phyloP scores from a whole-genome alignment of 2,797 vertebrate genomes.

The Danionella dracula region DNA sequence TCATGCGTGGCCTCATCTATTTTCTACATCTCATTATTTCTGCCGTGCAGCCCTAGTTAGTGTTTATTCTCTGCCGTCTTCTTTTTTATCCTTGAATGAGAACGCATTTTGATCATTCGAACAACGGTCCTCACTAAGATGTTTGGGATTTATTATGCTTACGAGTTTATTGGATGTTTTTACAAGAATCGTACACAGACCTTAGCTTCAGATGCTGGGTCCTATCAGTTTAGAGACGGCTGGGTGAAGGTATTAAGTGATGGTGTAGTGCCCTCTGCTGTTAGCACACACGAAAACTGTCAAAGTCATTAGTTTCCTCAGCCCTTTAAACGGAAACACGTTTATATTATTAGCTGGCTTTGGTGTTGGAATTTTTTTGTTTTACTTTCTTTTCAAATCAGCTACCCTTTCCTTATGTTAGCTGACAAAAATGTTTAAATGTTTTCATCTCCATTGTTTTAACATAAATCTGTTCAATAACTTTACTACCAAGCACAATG shows the following conservation, averaged over 20 bases:
- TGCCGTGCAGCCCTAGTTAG: constrained; percentile 58
- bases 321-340: not conserved
- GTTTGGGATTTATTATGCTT: too few relatives aligned
- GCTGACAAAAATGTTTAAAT: too few relatives aligned
- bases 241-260: constrained; percentile 52
- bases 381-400: too few relatives aligned
- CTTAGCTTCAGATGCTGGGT: constrained; percentile 29
- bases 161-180: not conserved
- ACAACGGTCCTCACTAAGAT: not conserved
- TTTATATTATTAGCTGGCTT: too few relatives aligned
- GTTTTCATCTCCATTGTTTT: too few relatives aligned
- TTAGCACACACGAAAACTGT: constrained; percentile 51
- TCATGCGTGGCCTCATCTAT: constrained; percentile 68
- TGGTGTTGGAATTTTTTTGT: too few relatives aligned
- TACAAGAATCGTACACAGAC: not conserved
- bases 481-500: too few relatives aligned
- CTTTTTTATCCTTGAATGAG: not conserved
- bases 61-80: constrained; percentile 6
- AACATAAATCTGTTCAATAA: too few relatives aligned
- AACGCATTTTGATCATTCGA: not conserved
- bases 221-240: constrained; percentile 41
- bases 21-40: constrained; percentile 73
- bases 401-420: too few relatives aligned
- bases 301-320: not conserved
- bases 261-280: constrained; percentile 78